These are phyloP conservation scores for Prunella strophiata DNA, from an alignment of 2,797 vertebrate species.

Conservation along the genomic window DNA sequence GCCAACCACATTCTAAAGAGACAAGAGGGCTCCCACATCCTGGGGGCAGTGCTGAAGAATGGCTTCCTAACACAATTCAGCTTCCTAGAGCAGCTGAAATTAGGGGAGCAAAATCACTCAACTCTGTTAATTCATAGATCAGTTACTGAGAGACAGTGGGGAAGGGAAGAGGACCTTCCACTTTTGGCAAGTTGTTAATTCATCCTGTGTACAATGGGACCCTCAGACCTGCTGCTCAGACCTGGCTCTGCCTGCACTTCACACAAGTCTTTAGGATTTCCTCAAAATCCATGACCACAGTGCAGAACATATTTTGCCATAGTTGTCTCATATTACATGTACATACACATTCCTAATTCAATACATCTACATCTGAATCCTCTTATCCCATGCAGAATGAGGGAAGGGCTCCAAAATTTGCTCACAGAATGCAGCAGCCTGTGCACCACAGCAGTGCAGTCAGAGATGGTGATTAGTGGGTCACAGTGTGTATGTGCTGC, in stretches of 20 bases:
- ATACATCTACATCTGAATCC: neutral
- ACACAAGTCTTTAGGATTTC: neutral
- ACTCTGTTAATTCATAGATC: neutral
- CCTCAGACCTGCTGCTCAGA: neutral
- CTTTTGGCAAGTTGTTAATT: neutral
- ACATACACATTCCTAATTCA: neutral
- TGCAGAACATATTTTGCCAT: neutral
- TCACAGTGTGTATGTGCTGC: neutral
- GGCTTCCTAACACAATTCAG: neutral
- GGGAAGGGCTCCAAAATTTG: neutral
- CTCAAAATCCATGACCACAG: neutral
- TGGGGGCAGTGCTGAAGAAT: neutral
- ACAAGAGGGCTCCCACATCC: neutral
- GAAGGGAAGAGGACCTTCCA: neutral
- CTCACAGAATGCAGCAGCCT: neutral
- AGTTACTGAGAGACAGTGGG: neutral
- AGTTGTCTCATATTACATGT: neutral
- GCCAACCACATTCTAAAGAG: neutral
- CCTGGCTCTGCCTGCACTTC: neutral
- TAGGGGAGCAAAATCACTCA: neutral
- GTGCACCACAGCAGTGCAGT: neutral
- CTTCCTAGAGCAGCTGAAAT: neutral
- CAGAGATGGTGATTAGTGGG: neutral
- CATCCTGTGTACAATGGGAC: neutral
- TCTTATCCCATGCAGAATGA: neutral